Base-by-base conservation (phyloP, 2,797 vertebrate genomes). In the Neosalanx taihuensis region DNA sequence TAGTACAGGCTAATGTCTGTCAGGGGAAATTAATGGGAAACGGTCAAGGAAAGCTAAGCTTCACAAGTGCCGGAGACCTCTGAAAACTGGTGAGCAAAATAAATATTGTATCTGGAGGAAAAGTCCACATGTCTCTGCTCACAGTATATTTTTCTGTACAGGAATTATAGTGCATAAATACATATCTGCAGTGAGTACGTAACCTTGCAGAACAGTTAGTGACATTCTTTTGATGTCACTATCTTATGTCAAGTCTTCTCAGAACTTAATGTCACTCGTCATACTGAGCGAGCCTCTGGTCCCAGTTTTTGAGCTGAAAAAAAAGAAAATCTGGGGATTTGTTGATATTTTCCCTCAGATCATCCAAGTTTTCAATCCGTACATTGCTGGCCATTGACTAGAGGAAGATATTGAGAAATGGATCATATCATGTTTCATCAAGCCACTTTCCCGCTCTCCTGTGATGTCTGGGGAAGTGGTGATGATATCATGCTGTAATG, bases 281-380 rank as follows among this genome's bases (percentile, higher is more conserved):
- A 60, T 33, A 4, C 29, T 64, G 62, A 79, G 12, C 57, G 15
- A 78, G 64, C 10, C 13, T 69, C 69, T 70, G 35, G 7, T 5
- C 20, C n/a, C 9, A 18, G 18, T 57, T 65, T 72, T 72, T 18
- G 64, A 35, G 26, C 51, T 69, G 66, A 60, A 46, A 67, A 69
- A 71, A 68, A 71, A 66, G 79, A 70, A 70, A 49, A 15, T 56
- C 10, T 31, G 37, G 18, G n/a, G 67, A 76, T 41, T 64, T 65
- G 69, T 65, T 69, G 37, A 72, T 74, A 53, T 73, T 70, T 70
- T 41, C 35, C 74, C 67, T 58, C 18, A 49, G n/a, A 17, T 10
- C 30, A 62, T 75, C 41, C 13, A 33, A 53, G 51, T n/a, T 56
- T 56, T 17, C 18, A 56, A n/a, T 56, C 56, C 4, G 23, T 49